Evolutionary conservation across 2,797 vertebrate species (phyloP), one percentile per base, ranked within the genome.

Genomic region (Dermochelys coriacea): DNA sequence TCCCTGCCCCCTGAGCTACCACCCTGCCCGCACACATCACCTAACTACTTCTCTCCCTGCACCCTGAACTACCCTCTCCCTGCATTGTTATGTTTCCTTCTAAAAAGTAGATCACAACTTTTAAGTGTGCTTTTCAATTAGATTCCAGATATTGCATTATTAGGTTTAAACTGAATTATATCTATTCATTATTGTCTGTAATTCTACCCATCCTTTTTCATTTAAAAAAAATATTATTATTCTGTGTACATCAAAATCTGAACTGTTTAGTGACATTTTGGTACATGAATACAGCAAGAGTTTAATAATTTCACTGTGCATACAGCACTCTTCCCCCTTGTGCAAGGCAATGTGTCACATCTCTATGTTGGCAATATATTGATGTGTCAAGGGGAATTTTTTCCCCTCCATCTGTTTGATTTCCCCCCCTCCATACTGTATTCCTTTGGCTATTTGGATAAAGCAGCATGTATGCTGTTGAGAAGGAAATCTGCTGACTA

Each of bases 71-170:
- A 54, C 52, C 19, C 52, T 9, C 23, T 11, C 23, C 23, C 54
- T 54, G 61, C 25, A 3, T 34, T 95, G 90, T 27, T 7, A 54
- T 80, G 9, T 45, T 34, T 34, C 29, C 27, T 54, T 55, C 74
- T 29, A 41, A 25, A 19, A 78, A 51, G 0, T 77, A 29, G 37
- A 2, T 16, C 0, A 52, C 59, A 55, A n/a, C 23, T 29, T 8
- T n/a, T 41, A 90, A 25, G 52, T 9, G 16, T 37, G 15, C 29
- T 77, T 77, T 49, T 77, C 23, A 49, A 16, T 27, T 47, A 49
- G 74, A 47, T 31, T 49, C 45, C 25, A 47, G 41, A 12, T 23
- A 74, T 45, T 52, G 41, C n/a, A 74, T 85, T 57, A 47, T 41
- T 41, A 41, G 41, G 12, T 50, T 45, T 45, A 23, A 81, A 81